Conservation (phyloP, 2,888 invertebrate species). For the Sylvicola fuscatus region DNA sequence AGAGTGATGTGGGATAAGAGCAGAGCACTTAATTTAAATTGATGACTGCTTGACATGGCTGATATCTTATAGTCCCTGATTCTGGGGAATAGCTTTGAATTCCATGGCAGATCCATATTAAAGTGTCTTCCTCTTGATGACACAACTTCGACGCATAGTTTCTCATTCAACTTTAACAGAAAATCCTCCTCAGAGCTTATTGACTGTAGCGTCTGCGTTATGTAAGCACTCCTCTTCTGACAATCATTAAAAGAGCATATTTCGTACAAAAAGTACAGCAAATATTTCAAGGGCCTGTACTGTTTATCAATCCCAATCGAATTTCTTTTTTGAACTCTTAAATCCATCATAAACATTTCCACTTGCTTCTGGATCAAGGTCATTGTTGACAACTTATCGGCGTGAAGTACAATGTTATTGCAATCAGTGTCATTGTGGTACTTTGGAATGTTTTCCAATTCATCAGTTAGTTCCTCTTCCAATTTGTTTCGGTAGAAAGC, state of each 20-base stretch:
- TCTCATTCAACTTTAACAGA: no score
- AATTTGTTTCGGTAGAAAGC: slow-evolving; percentile 20
- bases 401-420: slow-evolving; percentile 14
- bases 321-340: slow-evolving; percentile 9
- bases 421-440: slow-evolving; percentile 10
- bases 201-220: slow-evolving; percentile 9
- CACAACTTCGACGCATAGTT: no score
- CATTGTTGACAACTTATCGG: slow-evolving; percentile 14
- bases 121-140: no score
- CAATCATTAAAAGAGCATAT: slow-evolving; percentile 20
- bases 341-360: slow-evolving; percentile 11
- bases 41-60: slow-evolving; percentile 4
- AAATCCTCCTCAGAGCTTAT: no score
- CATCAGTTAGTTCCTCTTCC: slow-evolving; percentile 17
- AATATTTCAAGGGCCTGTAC: slow-evolving; percentile 11
- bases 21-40: slow-evolving; percentile 12
- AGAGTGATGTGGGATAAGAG: slow-evolving; percentile 14
- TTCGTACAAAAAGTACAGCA: slow-evolving; percentile 26
- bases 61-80: slow-evolving; percentile 16
- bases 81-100: slow-evolving; percentile 17
- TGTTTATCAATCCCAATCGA: slow-evolving; percentile 6
- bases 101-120: slow-evolving; percentile 17
- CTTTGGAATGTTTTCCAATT: slow-evolving; percentile 2
- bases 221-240: slow-evolving; percentile 16
- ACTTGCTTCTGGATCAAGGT: slow-evolving; percentile 17